Conservation (phyloP, 2,797 vertebrate species). For the Eleutherodactylus coqui region DNA sequence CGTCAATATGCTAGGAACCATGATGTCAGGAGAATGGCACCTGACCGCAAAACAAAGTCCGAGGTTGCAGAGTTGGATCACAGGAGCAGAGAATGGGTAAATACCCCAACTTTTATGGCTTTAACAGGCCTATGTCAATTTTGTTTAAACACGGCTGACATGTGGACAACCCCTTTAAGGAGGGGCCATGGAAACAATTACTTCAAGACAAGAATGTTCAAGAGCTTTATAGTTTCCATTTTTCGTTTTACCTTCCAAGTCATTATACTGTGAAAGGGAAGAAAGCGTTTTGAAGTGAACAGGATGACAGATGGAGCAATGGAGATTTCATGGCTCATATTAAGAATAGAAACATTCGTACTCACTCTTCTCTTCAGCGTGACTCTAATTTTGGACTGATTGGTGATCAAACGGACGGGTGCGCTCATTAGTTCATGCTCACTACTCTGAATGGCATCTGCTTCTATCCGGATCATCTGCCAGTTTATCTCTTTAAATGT, state of each 20-base stretch:
- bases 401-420: conserved; percentile 97
- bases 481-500: conserved; percentile 99
- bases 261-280: neutral
- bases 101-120: too few species aligned
- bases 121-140: too few species aligned
- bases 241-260: neutral
- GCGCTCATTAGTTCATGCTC: conserved; percentile 95
- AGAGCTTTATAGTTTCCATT: neutral
- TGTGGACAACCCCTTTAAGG: too few species aligned
- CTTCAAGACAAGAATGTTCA: neutral
- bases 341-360: conserved; percentile 28
- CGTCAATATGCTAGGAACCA: too few species aligned
- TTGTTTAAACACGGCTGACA: too few species aligned
- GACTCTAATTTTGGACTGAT: conserved; percentile 96
- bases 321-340: neutral
- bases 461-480: conserved; percentile 99
- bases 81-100: too few species aligned
- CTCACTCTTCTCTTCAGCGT: conserved; percentile 97
- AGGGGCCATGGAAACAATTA: neutral
- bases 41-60: too few species aligned
- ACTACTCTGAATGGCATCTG: conserved; percentile 94
- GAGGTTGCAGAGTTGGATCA: too few species aligned
- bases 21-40: too few species aligned
- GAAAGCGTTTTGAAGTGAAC: neutral
- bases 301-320: conserved; percentile 36